phyloP scores from a whole-genome alignment of 2,888 invertebrate species.

The Euphydryas editha region DNA sequence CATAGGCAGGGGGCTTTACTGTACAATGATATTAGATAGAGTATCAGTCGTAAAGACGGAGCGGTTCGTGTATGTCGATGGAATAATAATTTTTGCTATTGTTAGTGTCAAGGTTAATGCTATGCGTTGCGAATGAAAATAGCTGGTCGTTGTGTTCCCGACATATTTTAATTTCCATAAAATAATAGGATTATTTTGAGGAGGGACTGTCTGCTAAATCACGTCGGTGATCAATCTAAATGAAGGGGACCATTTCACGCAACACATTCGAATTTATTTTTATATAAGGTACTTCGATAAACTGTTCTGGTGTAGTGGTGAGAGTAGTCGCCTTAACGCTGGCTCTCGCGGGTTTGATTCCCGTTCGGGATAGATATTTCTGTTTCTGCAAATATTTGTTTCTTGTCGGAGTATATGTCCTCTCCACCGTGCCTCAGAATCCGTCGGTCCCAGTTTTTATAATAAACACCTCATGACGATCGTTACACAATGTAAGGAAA shows the following conservation, averaged over 20 bases:
- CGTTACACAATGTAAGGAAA: no score
- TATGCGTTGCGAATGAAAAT: conserved; percentile 16
- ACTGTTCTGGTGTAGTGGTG: no score
- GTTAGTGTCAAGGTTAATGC: conserved; percentile 23
- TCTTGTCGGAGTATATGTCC: no score
- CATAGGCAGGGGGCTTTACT: not conserved
- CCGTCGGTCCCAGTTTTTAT: no score
- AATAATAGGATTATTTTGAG: not conserved
- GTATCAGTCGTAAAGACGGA: conserved; percentile 8
- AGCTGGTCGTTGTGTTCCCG: not conserved
- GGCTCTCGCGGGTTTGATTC: no score
- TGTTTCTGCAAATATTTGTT: no score
- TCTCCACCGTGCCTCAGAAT: no score
- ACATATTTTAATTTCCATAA: conserved; percentile 1
- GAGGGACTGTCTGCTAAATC: not conserved
- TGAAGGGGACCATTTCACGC: not conserved
- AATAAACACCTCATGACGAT: no score
- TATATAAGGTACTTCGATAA: no score
- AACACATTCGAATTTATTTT: not conserved
- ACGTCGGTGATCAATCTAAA: not conserved
- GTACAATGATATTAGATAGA: conserved; percentile 9
- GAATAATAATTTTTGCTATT: conserved; percentile 21
- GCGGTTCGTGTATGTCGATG: conserved; percentile 13
- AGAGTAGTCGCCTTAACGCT: no score
- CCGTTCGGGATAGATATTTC: no score